Percentiles rank a stretch among this genome's conserved stretches.
These are phyloP conservation scores for Ceyx melanurus DNA, from an alignment of 2,113 vertebrate genomes.

Conservation along the genomic window DNA sequence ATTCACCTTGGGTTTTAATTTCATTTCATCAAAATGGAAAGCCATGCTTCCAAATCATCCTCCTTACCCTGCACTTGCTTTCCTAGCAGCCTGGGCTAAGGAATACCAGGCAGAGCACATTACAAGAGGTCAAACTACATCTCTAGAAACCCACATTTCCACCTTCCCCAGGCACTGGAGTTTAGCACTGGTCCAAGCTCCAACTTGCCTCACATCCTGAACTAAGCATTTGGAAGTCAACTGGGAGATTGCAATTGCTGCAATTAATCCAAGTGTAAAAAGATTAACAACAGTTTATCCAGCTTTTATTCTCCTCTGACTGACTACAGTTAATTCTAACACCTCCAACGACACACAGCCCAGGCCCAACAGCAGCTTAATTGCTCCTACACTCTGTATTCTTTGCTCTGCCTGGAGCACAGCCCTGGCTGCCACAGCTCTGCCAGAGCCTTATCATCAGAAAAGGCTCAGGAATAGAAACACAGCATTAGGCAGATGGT, in stretches of 20 bases:
- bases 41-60: background rate
- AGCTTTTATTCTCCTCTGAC: background rate
- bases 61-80: background rate
- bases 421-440: background rate
- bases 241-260: background rate
- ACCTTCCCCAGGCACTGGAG: background rate
- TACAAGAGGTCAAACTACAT: too few relatives aligned
- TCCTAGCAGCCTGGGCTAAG: background rate
- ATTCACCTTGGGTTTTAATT: background rate
- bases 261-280: background rate
- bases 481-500: slow-evolving; percentile 6
- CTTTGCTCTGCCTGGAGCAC: background rate
- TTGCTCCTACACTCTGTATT: background rate
- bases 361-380: background rate
- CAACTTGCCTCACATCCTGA: background rate
- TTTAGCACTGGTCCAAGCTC: background rate
- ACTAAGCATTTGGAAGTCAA: background rate
- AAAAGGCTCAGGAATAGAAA: background rate
- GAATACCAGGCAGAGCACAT: background rate
- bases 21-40: background rate
- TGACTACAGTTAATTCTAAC: background rate
- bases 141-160: background rate
- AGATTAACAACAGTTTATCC: background rate
- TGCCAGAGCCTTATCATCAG: background rate
- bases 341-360: background rate